Evolutionary conservation across 1,140 invertebrate species (phyloP).

Genomic region (Ceratina australensis): DNA sequence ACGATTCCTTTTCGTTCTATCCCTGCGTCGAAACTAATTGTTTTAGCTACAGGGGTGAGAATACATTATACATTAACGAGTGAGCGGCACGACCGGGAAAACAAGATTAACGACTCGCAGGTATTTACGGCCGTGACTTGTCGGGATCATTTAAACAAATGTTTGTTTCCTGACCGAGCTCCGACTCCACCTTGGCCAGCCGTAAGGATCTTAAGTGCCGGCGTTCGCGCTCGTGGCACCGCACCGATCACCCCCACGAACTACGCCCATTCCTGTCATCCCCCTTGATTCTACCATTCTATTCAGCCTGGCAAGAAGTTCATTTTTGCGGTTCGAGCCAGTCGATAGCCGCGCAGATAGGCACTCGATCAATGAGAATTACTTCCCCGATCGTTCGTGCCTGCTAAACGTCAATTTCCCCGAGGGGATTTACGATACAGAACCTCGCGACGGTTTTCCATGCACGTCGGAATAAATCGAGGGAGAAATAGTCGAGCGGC

Average conservation of each 20-base stretch:
- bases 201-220: slow-evolving; percentile 36
- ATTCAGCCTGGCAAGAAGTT: slow-evolving; percentile 30
- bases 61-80: slow-evolving; percentile 73
- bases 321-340: background rate
- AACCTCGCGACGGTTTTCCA: slow-evolving; percentile 25
- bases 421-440: slow-evolving; percentile 35
- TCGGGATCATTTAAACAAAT: slow-evolving; percentile 72
- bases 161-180: slow-evolving; percentile 65
- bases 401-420: slow-evolving; percentile 42
- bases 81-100: slow-evolving; percentile 51
- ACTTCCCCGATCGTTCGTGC: background rate
- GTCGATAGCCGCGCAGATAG: background rate
- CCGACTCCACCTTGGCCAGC: slow-evolving; percentile 51
- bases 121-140: slow-evolving; percentile 69
- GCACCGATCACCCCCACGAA: slow-evolving; percentile 35
- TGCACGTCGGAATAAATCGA: slow-evolving; percentile 32
- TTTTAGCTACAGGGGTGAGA: slow-evolving; percentile 72
- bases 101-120: slow-evolving; percentile 71
- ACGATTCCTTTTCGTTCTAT: slow-evolving; percentile 10
- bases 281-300: background rate
- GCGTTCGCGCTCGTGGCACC: slow-evolving; percentile 46
- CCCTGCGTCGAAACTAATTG: slow-evolving; percentile 59
- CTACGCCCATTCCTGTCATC: slow-evolving; percentile 39
- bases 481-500: slow-evolving; percentile 23
- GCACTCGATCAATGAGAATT: slow-evolving; percentile 9